Percentiles rank a stretch among this genome's conserved stretches.
phyloP scores from a whole-genome alignment of 2,888 invertebrate genomes.

The Esperia sulphurella region DNA sequence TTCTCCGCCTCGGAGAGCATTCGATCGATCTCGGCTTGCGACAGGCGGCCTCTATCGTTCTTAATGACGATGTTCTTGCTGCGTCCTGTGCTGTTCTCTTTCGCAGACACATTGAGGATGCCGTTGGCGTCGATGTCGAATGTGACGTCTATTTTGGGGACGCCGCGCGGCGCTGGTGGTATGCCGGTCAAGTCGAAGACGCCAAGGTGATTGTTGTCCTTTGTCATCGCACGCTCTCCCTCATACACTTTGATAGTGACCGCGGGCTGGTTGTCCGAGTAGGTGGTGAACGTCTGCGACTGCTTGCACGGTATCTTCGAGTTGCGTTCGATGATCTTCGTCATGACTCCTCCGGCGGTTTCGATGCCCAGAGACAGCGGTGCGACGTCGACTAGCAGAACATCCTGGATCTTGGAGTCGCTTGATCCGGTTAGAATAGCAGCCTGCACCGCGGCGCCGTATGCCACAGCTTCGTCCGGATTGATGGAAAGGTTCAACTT shows the following conservation, averaged over 20 bases:
- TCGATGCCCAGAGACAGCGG: constrained; percentile 83
- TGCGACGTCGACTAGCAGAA: constrained; percentile 70
- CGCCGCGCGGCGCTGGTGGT: constrained; percentile 80
- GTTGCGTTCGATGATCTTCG: constrained; percentile 83
- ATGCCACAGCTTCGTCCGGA: constrained; percentile 87
- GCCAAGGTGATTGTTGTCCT: constrained; percentile 82
- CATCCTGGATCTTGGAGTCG: constrained; percentile 83
- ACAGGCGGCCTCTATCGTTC: constrained; percentile 86
- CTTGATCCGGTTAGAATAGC: constrained; percentile 83
- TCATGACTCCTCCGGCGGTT: constrained; percentile 86
- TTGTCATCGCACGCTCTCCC: constrained; percentile 85
- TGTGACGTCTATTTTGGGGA: constrained; percentile 81
- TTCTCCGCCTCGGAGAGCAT: constrained; percentile 84
- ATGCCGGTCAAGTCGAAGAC: constrained; percentile 80
- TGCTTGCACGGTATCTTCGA: constrained; percentile 82
- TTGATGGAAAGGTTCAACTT: constrained; percentile 83
- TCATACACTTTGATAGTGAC: constrained; percentile 84
- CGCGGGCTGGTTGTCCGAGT: constrained; percentile 85
- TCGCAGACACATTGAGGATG: constrained; percentile 83
- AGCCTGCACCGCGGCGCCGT: constrained; percentile 84
- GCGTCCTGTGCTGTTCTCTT: constrained; percentile 79
- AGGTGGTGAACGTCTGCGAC: constrained; percentile 84
- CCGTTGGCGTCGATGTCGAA: constrained; percentile 75
- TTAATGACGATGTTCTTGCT: constrained; percentile 85
- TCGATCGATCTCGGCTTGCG: constrained; percentile 86